Conservation (phyloP, 2,113 vertebrate species). For the Hypomesus transpacificus region DNA sequence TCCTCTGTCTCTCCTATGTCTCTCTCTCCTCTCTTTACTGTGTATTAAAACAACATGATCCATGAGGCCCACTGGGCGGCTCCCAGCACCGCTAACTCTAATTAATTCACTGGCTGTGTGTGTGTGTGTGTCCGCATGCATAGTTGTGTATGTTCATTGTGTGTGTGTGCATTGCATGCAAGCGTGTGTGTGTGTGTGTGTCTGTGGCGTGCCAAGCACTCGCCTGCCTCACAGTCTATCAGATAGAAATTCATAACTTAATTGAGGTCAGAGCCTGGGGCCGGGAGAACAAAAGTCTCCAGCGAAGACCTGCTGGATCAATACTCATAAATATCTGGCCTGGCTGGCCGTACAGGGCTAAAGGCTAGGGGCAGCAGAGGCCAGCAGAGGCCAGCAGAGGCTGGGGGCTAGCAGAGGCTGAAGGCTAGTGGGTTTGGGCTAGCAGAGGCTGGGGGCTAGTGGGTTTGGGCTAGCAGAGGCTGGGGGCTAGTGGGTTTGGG, state of each 20-base stretch:
- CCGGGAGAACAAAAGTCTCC: conserved; percentile 96
- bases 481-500: too few relatives aligned
- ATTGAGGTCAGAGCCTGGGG: conserved; percentile 98
- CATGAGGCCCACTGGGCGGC: conserved; percentile 83
- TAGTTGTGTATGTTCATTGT: too few relatives aligned
- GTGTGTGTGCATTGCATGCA: too few relatives aligned
- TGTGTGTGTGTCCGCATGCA: too few relatives aligned
- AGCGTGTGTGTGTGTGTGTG: conserved; percentile 32
- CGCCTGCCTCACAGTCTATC: conserved; percentile 88
- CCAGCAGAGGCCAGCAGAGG: too few relatives aligned
- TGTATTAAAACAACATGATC: conserved; percentile 97
- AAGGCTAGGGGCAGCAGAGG: too few relatives aligned
- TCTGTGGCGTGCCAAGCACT: conserved; percentile 84
- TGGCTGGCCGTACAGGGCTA: conserved; percentile 55
- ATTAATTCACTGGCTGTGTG: conserved; percentile 84
- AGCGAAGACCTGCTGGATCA: conserved; percentile 91
- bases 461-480: too few relatives aligned
- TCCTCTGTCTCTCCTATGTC: background rate
- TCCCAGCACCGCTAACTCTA: conserved; percentile 92
- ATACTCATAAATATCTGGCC: conserved; percentile 99
- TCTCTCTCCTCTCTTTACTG: conserved; percentile 74
- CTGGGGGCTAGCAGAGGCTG: too few relatives aligned
- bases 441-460: too few relatives aligned
- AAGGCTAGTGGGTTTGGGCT: too few relatives aligned
- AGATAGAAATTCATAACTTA: conserved; percentile 99